Evolutionary conservation across 2,888 invertebrate species (phyloP).

Genomic region (Petrolisthes cinctipes): DNA sequence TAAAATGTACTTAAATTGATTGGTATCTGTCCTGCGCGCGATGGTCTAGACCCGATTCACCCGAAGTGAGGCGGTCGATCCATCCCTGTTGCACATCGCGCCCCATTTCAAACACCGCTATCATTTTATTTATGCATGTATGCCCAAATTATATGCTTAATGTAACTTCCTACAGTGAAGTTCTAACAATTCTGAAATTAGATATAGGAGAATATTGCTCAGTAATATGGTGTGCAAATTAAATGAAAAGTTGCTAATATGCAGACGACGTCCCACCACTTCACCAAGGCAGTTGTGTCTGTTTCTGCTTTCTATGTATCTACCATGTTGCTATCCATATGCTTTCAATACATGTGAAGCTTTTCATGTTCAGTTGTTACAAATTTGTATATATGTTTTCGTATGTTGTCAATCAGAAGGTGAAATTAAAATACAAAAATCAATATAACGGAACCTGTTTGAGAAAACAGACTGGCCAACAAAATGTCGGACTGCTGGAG

Average conservation of each 20-base stretch:
- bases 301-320: conserved; percentile 23
- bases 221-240: conserved; percentile 28
- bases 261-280: conserved; percentile 60
- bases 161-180: background rate
- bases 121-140: conserved; percentile 35
- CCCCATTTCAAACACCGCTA: conserved; percentile 52
- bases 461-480: conserved; percentile 55
- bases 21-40: conserved; percentile 55
- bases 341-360: background rate
- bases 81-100: conserved; percentile 55
- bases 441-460: conserved; percentile 50
- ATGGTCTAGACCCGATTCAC: conserved; percentile 39
- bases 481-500: conserved; percentile 58
- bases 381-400: background rate
- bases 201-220: background rate
- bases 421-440: conserved; percentile 31
- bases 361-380: background rate
- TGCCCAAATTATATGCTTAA: background rate
- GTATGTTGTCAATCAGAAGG: background rate
- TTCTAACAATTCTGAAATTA: background rate
- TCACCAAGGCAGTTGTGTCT: conserved; percentile 45
- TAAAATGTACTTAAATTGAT: conserved; percentile 33
- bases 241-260: conserved; percentile 60
- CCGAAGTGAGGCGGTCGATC: conserved; percentile 37
- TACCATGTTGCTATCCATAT: background rate